Percentiles rank a stretch among this genome's conserved stretches.
These are phyloP conservation scores for Hypomecis atomaria DNA, from an alignment of 2,888 invertebrate genomes.

Conservation along the genomic window DNA sequence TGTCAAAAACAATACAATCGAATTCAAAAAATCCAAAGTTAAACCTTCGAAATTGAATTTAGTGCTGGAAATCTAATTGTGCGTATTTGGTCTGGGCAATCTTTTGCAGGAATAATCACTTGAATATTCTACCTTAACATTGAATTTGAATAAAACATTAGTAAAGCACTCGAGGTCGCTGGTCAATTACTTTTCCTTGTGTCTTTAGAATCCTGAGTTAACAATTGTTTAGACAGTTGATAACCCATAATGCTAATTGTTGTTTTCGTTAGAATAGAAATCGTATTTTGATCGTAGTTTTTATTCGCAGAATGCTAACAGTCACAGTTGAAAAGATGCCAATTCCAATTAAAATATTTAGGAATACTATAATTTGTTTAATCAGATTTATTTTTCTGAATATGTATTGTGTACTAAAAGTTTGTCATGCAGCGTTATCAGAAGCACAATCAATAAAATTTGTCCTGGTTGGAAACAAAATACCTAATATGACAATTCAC, in stretches of 20 bases:
- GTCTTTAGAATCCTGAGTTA: constrained; percentile 18
- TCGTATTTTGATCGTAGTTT: constrained; percentile 15
- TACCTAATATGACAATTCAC: too few species aligned
- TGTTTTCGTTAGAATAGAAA: constrained; percentile 33
- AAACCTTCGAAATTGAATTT: too few species aligned
- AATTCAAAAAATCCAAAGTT: too few species aligned
- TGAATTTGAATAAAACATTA: background rate
- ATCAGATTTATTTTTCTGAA: constrained; percentile 4
- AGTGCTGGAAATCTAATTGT: too few species aligned
- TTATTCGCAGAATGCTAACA: constrained; percentile 29
- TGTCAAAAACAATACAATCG: too few species aligned
- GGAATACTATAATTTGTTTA: background rate
- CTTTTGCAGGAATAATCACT: background rate
- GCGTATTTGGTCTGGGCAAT: too few species aligned
- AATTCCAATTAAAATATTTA: constrained; percentile 9
- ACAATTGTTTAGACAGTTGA: constrained; percentile 26
- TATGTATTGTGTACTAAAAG: background rate
- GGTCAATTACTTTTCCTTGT: constrained; percentile 1
- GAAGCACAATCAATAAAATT: constrained; percentile 6
- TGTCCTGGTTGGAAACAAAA: constrained; percentile 29
- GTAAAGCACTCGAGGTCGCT: constrained; percentile 7
- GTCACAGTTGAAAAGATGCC: constrained; percentile 41
- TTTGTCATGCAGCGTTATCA: background rate
- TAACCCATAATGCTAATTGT: constrained; percentile 23
- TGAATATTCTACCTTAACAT: background rate